phyloP scores from a whole-genome alignment of 1,140 invertebrate genomes.

The Tetraneura akinire region DNA sequence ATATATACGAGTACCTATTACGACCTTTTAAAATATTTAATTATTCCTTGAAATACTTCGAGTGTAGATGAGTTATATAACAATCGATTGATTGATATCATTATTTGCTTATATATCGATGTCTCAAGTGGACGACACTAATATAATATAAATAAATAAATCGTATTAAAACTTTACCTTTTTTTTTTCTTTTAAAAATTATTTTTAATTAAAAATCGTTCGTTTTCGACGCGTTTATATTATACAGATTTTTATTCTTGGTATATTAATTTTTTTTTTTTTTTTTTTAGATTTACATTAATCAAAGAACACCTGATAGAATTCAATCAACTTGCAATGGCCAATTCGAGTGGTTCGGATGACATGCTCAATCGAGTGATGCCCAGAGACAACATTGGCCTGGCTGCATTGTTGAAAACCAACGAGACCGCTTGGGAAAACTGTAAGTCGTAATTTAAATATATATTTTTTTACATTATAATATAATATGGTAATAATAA shows the following conservation, averaged over 20 bases:
- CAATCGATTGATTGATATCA: too few species aligned
- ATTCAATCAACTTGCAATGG: constrained; percentile 98
- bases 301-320: constrained; percentile 95
- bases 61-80: too few species aligned
- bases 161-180: too few species aligned
- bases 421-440: constrained; percentile 92
- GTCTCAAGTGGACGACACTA: too few species aligned
- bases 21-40: too few species aligned
- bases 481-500: too few species aligned
- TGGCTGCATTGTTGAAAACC: constrained; percentile 91
- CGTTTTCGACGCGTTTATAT: neutral
- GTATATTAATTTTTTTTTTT: constrained; percentile 52
- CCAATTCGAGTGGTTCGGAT: constrained; percentile 95
- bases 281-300: constrained; percentile 78
- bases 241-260: neutral
- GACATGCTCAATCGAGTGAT: constrained; percentile 99
- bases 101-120: too few species aligned
- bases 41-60: too few species aligned
- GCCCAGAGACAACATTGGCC: constrained; percentile 98
- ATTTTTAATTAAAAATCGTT: neutral
- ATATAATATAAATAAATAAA: too few species aligned
- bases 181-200: too few species aligned
- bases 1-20: too few species aligned
- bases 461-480: too few species aligned
- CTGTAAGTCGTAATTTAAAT: constrained; percentile 65